These are phyloP conservation scores for Caenorhabditis imperialis DNA, from an alignment of 2,888 invertebrate species.

Conservation along the genomic window DNA sequence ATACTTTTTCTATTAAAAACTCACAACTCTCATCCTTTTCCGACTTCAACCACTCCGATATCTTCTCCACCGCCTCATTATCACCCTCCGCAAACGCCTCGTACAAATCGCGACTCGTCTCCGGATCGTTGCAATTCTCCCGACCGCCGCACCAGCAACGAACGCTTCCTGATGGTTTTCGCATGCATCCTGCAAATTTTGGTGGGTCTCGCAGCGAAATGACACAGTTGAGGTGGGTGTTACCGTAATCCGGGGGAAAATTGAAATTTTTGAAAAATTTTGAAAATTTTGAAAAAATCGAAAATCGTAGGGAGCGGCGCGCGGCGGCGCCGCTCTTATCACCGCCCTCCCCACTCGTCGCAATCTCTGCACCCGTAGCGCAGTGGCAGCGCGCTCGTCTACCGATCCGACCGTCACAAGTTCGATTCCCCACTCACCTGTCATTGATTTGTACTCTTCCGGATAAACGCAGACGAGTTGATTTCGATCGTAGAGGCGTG, in stretches of 20 bases:
- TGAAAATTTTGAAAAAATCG: no score
- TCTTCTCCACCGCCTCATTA: constrained; percentile 40
- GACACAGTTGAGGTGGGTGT: no score
- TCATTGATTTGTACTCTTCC: constrained; percentile 59
- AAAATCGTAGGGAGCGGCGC: no score
- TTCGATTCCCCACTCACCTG: constrained; percentile 35
- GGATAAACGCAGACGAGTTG: constrained; percentile 65
- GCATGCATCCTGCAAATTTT: constrained; percentile 60
- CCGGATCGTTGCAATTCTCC: constrained; percentile 63
- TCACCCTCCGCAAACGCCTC: constrained; percentile 51
- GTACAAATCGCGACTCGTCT: constrained; percentile 59
- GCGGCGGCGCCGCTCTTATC: no score
- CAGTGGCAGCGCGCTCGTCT: no score
- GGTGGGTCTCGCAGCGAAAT: no score
- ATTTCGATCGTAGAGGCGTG: constrained; percentile 63
- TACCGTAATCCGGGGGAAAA: no score
- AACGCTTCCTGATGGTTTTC: constrained; percentile 61
- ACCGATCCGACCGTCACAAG: no score
- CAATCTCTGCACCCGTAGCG: no score
- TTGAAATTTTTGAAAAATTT: no score
- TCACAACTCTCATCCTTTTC: constrained; percentile 49
- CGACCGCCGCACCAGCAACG: constrained; percentile 66
- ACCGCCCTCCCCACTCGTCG: no score
- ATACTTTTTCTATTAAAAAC: neutral
- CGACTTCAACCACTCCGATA: constrained; percentile 44